Conservation (phyloP, 2,113 vertebrate genomes). For the Ancistrus triradiatus region DNA sequence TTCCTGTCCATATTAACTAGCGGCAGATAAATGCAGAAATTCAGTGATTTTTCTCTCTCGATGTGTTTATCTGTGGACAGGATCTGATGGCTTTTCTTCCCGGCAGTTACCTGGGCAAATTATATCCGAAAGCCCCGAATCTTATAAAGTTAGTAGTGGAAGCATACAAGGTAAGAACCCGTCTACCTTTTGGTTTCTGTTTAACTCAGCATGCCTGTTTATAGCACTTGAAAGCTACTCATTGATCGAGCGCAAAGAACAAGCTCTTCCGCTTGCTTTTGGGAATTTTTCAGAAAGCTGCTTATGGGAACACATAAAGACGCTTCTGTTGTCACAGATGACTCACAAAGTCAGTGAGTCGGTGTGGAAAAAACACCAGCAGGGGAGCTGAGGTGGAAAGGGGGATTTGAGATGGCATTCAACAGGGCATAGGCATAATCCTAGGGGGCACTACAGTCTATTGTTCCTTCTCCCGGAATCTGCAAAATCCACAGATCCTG, state of each 20-base stretch:
- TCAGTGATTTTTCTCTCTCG: neutral
- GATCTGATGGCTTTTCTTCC: constrained; percentile 84
- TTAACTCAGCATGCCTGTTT: neutral
- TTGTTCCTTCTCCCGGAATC: constrained; percentile 60
- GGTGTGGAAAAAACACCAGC: constrained; percentile 4
- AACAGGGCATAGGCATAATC: constrained; percentile 43
- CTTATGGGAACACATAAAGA: neutral
- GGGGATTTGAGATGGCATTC: neutral
- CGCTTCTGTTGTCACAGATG: constrained; percentile 13
- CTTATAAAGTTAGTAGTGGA: constrained; percentile 91
- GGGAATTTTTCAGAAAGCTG: neutral
- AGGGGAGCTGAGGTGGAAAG: neutral
- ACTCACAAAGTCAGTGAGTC: constrained; percentile 8
- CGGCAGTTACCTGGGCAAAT: constrained; percentile 83
- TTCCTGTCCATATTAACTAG: neutral
- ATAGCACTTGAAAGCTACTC: neutral
- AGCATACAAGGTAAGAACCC: constrained; percentile 84
- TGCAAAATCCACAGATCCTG: constrained; percentile 57
- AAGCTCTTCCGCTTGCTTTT: neutral
- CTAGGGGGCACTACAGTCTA: constrained; percentile 61
- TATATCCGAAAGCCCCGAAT: constrained; percentile 87
- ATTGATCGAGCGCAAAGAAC: neutral
- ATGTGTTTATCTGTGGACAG: constrained; percentile 56
- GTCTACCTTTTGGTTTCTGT: constrained; percentile 16
- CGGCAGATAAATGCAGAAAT: neutral